Conservation (phyloP, 2,797 vertebrate genomes). For the Fringilla coelebs region DNA sequence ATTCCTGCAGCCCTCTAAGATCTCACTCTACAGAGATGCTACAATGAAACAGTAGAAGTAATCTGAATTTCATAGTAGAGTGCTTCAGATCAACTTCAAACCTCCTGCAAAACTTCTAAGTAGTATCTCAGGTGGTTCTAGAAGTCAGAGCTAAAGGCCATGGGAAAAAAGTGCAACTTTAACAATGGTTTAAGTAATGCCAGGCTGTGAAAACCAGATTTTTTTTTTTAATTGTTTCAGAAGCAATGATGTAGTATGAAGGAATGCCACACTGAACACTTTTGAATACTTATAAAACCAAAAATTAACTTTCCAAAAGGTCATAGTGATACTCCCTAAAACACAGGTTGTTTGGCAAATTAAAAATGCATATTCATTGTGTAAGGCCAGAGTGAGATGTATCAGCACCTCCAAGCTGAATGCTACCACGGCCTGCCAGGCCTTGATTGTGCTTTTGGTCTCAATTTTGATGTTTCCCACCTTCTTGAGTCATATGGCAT, state of each 20-base stretch:
- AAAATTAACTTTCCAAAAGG: background rate
- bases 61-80: background rate
- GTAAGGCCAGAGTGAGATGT: fast-evolving
- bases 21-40: background rate
- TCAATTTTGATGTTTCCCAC: background rate
- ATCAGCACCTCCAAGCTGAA: background rate
- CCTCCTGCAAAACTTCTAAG: background rate
- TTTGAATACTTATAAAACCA: background rate
- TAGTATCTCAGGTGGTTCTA: background rate
- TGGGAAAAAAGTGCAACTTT: background rate
- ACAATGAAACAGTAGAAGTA: background rate
- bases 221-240: background rate
- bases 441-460: background rate
- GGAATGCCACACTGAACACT: background rate
- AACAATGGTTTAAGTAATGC: background rate
- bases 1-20: background rate
- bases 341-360: background rate
- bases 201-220: background rate
- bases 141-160: background rate
- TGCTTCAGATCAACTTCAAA: background rate
- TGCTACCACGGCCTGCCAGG: background rate
- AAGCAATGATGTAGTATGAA: background rate
- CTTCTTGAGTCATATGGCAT: background rate
- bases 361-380: fast-evolving
- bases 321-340: background rate